phyloP scores from a whole-genome alignment of 2,797 vertebrate species.

The Pipistrellus pygmaeus region DNA sequence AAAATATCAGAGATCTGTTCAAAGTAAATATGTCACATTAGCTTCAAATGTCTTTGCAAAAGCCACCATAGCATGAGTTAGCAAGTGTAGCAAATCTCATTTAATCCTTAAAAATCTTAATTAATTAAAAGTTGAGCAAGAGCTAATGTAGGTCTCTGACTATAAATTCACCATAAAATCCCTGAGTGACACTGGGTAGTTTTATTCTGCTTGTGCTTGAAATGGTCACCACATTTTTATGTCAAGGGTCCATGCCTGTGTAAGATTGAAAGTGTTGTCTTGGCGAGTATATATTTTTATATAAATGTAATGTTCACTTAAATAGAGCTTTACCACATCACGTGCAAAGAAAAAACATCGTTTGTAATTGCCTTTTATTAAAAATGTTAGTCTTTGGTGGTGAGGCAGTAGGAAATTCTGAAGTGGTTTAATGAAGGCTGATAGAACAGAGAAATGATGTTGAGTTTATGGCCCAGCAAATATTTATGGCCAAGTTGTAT shows the following conservation, averaged over 20 bases:
- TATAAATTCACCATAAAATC: constrained; percentile 58
- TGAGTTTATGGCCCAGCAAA: neutral
- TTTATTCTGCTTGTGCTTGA: constrained; percentile 40
- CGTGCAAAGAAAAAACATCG: neutral
- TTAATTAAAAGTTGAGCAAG: constrained; percentile 65
- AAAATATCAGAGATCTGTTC: neutral
- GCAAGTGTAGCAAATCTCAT: constrained; percentile 58
- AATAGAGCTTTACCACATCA: neutral
- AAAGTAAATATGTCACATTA: constrained; percentile 43
- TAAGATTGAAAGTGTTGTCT: neutral
- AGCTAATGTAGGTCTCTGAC: constrained; percentile 36
- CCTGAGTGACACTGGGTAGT: neutral
- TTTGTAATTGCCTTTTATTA: neutral
- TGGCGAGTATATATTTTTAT: neutral
- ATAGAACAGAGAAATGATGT: neutral
- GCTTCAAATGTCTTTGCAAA: constrained; percentile 4
- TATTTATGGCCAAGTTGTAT: neutral
- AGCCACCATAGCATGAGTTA: constrained; percentile 14
- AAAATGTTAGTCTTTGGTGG: constrained; percentile 19
- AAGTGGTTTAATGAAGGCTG: constrained; percentile 11
- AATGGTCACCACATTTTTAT: neutral
- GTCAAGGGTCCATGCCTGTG: neutral
- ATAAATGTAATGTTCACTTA: neutral
- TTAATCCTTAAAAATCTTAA: constrained; percentile 59
- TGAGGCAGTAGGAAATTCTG: neutral